Conservation (phyloP, 2,797 vertebrate genomes). For the Hapalemur alaotrensis region DNA sequence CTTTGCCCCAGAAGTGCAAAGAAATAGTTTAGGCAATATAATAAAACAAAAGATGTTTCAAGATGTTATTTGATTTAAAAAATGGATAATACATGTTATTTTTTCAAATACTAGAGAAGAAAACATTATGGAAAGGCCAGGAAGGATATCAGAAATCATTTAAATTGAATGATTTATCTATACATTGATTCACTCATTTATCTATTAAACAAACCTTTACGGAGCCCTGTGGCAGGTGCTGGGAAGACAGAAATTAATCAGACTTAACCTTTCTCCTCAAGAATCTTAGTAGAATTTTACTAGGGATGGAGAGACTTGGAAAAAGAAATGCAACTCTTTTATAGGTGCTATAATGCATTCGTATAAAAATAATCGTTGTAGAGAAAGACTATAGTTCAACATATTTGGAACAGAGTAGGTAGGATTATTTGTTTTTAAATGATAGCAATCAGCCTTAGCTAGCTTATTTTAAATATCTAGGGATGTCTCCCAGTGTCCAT, state of each 20-base stretch:
- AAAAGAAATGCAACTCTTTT: neutral
- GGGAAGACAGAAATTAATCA: neutral
- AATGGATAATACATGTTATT: neutral
- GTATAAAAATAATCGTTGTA: neutral
- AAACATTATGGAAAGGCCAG: neutral
- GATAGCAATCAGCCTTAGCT: neutral
- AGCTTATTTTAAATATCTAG: neutral
- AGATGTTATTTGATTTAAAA: neutral
- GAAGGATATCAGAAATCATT: neutral
- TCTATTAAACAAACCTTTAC: neutral
- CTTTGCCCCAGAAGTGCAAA: neutral
- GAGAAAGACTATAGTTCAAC: neutral
- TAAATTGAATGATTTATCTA: neutral
- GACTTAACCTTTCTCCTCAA: neutral
- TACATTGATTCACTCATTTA: neutral
- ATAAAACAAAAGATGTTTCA: neutral
- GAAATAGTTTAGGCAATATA: neutral
- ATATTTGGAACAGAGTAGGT: neutral
- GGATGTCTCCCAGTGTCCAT: neutral
- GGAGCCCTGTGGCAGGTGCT: neutral
- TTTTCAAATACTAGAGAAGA: neutral
- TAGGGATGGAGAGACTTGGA: neutral
- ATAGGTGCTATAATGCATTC: neutral
- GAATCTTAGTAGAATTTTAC: neutral
- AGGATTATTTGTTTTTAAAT: slow-evolving; percentile 5